These are phyloP conservation scores for Epizoanthus scotinus DNA, from an alignment of 92 coral and sea anemone genomes.

Conservation along the genomic window DNA sequence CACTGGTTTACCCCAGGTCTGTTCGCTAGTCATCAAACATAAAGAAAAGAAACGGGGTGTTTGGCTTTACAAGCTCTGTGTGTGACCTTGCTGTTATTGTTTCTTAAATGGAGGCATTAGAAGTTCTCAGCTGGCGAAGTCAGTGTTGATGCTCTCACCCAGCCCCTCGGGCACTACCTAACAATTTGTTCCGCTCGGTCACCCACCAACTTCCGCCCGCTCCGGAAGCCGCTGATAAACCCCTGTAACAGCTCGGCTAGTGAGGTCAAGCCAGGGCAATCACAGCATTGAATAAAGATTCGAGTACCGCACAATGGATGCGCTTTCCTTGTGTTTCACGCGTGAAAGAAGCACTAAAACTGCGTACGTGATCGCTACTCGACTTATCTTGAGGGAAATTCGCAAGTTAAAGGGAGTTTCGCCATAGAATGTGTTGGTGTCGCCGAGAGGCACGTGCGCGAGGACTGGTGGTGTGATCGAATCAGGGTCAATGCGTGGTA, in stretches of 20 bases:
- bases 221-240: constrained; percentile 32
- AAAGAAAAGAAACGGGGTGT: neutral
- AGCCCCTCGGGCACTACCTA: constrained; percentile 31
- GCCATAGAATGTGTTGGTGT: neutral
- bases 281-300: neutral
- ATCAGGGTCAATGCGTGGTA: constrained; percentile 19
- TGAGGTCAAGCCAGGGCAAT: constrained; percentile 22
- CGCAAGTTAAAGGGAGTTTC: neutral
- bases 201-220: constrained; percentile 20
- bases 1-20: neutral
- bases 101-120: constrained; percentile 3
- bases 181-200: constrained; percentile 34
- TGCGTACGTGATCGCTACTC: neutral
- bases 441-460: constrained; percentile 1
- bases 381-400: neutral
- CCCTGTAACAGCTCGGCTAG: neutral
- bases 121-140: neutral
- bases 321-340: neutral
- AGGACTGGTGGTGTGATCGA: constrained; percentile 9
- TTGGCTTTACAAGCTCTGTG: neutral
- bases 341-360: neutral
- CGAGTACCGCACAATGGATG: neutral
- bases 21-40: neutral
- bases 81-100: constrained; percentile 8
- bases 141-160: neutral